phyloP scores from a whole-genome alignment of 2,888 invertebrate species.

The Caenorhabditis sp. region DNA sequence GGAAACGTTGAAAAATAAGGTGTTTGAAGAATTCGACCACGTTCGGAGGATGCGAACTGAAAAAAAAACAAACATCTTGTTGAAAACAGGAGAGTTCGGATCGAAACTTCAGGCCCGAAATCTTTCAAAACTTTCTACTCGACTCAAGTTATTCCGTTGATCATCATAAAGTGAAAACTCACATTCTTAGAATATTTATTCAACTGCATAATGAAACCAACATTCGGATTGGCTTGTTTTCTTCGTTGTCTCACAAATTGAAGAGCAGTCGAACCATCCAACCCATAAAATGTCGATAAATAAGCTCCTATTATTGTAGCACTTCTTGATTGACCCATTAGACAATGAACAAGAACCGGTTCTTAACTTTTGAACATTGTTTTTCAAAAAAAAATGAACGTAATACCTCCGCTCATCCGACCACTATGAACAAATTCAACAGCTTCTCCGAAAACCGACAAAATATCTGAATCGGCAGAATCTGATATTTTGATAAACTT shows the following conservation, averaged over 20 bases:
- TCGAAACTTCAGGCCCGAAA: no score
- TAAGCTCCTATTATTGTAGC: slow-evolving; percentile 61
- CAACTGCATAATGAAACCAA: slow-evolving; percentile 66
- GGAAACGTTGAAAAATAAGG: neutral
- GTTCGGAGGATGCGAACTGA: neutral
- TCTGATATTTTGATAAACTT: slow-evolving; percentile 29
- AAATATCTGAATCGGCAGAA: slow-evolving; percentile 18
- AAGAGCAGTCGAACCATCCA: slow-evolving; percentile 52
- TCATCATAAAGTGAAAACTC: no score
- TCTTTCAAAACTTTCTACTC: no score
- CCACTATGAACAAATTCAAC: slow-evolving; percentile 21
- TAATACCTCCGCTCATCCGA: slow-evolving; percentile 9
- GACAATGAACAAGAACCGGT: slow-evolving; percentile 64
- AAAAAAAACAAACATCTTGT: slow-evolving; percentile 8
- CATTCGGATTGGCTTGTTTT: slow-evolving; percentile 58
- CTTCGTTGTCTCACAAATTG: slow-evolving; percentile 47
- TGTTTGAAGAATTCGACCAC: slow-evolving; percentile 10
- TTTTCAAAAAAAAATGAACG: neutral
- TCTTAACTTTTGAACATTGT: slow-evolving; percentile 29
- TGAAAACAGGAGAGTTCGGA: no score
- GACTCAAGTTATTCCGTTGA: no score
- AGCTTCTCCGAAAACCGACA: slow-evolving; percentile 18
- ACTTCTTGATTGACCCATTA: slow-evolving; percentile 62
- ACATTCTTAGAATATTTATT: slow-evolving; percentile 53
- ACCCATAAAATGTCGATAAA: slow-evolving; percentile 38